phyloP scores from a whole-genome alignment of 2,797 vertebrate species.

The Echiichthys vipera region DNA sequence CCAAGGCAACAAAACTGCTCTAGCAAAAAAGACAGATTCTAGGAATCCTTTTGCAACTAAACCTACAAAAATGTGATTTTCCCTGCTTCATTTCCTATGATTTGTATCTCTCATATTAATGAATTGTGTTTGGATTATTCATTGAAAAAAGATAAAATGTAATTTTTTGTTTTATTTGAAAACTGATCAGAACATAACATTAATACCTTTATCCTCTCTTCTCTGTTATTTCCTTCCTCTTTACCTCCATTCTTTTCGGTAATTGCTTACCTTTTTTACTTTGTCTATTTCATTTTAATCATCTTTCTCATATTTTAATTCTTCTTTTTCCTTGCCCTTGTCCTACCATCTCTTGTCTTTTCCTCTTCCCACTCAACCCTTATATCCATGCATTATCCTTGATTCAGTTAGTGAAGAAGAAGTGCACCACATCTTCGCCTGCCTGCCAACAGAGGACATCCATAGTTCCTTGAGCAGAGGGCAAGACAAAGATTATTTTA shows the following conservation, averaged over 20 bases:
- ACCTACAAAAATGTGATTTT: slow-evolving; percentile 54
- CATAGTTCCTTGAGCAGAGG: slow-evolving; percentile 68
- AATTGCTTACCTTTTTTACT: not conserved
- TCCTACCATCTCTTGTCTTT: not conserved
- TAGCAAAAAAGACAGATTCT: slow-evolving; percentile 60
- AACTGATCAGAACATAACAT: slow-evolving; percentile 27
- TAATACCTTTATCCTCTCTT: slow-evolving; percentile 35
- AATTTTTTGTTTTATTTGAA: not conserved
- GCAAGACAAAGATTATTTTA: slow-evolving; percentile 74
- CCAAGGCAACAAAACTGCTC: slow-evolving; percentile 57
- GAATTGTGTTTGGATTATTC: slow-evolving; percentile 36
- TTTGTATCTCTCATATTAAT: slow-evolving; percentile 36
- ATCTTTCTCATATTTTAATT: slow-evolving; percentile 5
- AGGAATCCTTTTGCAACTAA: slow-evolving; percentile 47
- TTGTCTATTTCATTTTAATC: not conserved
- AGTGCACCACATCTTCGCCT: slow-evolving; percentile 57
- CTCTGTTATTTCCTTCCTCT: slow-evolving; percentile 31
- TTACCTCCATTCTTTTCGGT: slow-evolving; percentile 9
- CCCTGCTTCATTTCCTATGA: slow-evolving; percentile 37
- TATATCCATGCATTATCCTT: slow-evolving; percentile 25
- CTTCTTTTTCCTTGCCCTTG: not conserved
- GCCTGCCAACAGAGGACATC: slow-evolving; percentile 70
- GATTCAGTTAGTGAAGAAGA: slow-evolving; percentile 56
- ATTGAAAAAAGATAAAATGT: slow-evolving; percentile 10
- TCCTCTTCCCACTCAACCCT: not conserved